Evolutionary conservation across 2,888 invertebrate species (phyloP).

Genomic region (Molanna angustata): DNA sequence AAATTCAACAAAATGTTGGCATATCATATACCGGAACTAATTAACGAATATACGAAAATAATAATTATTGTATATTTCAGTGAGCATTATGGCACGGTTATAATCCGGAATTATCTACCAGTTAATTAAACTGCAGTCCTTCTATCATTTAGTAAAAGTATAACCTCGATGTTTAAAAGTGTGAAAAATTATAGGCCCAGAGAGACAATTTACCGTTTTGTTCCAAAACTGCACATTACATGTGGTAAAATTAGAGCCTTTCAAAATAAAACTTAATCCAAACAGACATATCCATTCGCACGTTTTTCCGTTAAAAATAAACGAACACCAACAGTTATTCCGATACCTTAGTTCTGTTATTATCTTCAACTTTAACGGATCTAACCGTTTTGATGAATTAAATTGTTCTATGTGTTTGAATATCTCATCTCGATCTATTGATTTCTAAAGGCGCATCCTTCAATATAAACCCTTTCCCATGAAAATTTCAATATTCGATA

Average conservation of each 20-base stretch:
- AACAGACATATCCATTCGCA: not conserved
- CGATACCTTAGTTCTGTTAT: not conserved
- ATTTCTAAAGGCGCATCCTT: constrained; percentile 12
- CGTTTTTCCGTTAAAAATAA: constrained; percentile 12
- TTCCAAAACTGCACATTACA: not conserved
- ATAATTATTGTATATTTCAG: constrained; percentile 11
- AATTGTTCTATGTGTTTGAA: constrained; percentile 11
- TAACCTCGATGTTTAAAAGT: constrained; percentile 23
- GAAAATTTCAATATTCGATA: constrained; percentile 32
- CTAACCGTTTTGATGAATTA: constrained; percentile 9
- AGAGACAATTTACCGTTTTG: constrained; percentile 8
- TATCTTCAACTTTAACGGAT: constrained; percentile 22
- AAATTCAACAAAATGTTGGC: constrained; percentile 15
- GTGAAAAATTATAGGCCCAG: constrained; percentile 13
- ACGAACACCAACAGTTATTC: constrained; percentile 1
- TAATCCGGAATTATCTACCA: constrained; percentile 12
- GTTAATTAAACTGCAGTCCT: constrained; percentile 18
- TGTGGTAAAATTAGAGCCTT: not conserved
- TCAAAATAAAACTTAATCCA: constrained; percentile 4
- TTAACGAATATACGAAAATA: constrained; percentile 24
- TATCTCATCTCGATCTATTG: constrained; percentile 23
- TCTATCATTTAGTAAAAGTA: constrained; percentile 14
- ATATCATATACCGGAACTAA: constrained; percentile 22
- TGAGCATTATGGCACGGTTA: constrained; percentile 16
- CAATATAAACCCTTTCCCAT: constrained; percentile 27